These are phyloP conservation scores for Dasypogon diadema DNA, from an alignment of 2,888 invertebrate genomes.

Conservation along the genomic window DNA sequence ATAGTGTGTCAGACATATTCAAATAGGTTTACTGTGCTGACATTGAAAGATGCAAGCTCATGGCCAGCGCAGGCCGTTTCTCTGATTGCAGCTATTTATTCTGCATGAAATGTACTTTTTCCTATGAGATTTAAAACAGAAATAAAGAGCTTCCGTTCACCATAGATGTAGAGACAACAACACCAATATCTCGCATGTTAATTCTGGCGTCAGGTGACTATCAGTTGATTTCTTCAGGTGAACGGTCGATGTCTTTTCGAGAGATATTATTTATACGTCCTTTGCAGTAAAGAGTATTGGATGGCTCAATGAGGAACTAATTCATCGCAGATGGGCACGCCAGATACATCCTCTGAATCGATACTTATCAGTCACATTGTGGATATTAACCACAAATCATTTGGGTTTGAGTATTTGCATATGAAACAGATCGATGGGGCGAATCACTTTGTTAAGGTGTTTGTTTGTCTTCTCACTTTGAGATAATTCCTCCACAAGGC, in stretches of 20 bases:
- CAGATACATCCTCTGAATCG: no score
- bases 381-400: no score
- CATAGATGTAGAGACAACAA: not conserved
- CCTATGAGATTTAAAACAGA: not conserved
- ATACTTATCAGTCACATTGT: no score
- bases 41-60: not conserved
- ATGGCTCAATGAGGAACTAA: conserved; percentile 25
- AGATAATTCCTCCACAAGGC: no score
- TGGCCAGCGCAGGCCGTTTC: not conserved
- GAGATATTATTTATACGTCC: conserved; percentile 19
- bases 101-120: not conserved
- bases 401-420: no score
- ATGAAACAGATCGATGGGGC: no score
- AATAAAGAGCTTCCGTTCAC: not conserved
- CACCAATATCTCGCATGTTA: conserved; percentile 12
- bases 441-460: no score
- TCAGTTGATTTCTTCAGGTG: not conserved
- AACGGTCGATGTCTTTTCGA: conserved; percentile 17
- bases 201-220: conserved; percentile 1
- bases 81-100: not conserved
- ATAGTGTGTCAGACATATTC: not conserved
- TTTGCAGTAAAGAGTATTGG: not conserved
- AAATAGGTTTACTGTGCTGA: not conserved
- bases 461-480: no score
- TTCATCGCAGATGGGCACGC: conserved; percentile 25